These are phyloP conservation scores for Pollimyrus isidori DNA, from an alignment of 2,113 vertebrate species.

Conservation along the genomic window DNA sequence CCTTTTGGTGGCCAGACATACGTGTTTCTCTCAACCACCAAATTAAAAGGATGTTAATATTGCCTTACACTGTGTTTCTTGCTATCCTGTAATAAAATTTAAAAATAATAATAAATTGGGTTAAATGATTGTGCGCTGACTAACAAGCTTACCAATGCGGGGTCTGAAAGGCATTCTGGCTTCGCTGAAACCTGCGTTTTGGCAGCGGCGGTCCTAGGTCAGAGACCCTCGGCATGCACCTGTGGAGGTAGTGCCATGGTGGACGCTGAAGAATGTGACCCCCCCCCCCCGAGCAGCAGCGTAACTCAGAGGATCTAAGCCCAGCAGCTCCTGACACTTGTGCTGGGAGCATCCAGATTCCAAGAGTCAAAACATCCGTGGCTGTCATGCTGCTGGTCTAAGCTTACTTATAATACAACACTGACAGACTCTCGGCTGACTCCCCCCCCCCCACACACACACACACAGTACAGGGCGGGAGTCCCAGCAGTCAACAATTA, in stretches of 20 bases:
- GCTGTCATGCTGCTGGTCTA: background rate
- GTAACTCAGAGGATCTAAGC: background rate
- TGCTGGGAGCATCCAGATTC: background rate
- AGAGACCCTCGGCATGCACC: conserved; percentile 49
- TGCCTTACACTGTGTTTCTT: background rate
- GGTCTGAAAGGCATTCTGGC: background rate
- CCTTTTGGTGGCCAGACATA: background rate
- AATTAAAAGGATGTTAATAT: background rate
- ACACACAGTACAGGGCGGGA: background rate
- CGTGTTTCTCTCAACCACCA: background rate
- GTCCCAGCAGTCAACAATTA: conserved; percentile 36
- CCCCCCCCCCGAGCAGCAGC: conserved; percentile 20
- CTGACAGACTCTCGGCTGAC: background rate
- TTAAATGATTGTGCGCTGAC: background rate
- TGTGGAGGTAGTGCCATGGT: conserved; percentile 34
- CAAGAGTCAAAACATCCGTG: conserved; percentile 5
- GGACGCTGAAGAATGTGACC: conserved; percentile 13
- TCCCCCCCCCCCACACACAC: background rate
- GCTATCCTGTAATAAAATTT: background rate
- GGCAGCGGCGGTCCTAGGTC: conserved; percentile 47
- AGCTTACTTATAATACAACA: background rate
- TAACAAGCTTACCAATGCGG: background rate
- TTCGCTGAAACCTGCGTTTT: conserved; percentile 39
- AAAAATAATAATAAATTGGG: background rate
- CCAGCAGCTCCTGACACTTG: background rate